A percentile compares a stretch with the other conserved stretches of the same genome.
These are phyloP conservation scores for Ciconia stormi DNA, from an alignment of 2,113 vertebrate species.

Conservation along the genomic window DNA sequence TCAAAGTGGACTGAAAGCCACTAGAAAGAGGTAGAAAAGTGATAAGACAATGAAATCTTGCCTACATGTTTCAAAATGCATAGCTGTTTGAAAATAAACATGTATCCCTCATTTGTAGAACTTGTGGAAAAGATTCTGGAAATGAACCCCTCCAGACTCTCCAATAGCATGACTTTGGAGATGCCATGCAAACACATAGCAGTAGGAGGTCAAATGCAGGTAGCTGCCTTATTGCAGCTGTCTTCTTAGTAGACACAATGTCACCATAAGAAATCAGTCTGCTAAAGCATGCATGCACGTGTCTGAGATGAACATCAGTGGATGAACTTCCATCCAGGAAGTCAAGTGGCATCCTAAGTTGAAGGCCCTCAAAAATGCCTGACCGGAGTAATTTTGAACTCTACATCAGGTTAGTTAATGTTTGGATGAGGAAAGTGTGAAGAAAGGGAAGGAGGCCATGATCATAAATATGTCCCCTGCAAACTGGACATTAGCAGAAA, in stretches of 20 bases:
- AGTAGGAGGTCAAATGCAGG: too few relatives aligned
- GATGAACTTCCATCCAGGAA: neutral
- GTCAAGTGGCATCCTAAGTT: fast-evolving
- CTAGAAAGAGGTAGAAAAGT: neutral
- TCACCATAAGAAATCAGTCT: neutral
- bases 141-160: neutral
- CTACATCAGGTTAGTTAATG: neutral
- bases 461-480: neutral
- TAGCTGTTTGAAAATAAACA: neutral
- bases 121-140: neutral
- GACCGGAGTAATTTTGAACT: neutral
- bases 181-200: fast-evolving
- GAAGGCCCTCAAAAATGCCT: neutral
- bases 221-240: neutral
- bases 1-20: neutral
- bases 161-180: fast-evolving
- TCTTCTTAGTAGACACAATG: neutral
- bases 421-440: neutral
- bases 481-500: neutral
- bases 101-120: neutral
- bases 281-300: fast-evolving
- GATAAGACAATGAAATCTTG: neutral
- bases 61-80: neutral
- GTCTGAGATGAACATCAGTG: too few relatives aligned
- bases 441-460: neutral